A percentile compares a stretch with the other conserved stretches of the same genome.
These are phyloP conservation scores for Philantomba maxwellii DNA, from an alignment of 2,113 vertebrate genomes.

Conservation along the genomic window DNA sequence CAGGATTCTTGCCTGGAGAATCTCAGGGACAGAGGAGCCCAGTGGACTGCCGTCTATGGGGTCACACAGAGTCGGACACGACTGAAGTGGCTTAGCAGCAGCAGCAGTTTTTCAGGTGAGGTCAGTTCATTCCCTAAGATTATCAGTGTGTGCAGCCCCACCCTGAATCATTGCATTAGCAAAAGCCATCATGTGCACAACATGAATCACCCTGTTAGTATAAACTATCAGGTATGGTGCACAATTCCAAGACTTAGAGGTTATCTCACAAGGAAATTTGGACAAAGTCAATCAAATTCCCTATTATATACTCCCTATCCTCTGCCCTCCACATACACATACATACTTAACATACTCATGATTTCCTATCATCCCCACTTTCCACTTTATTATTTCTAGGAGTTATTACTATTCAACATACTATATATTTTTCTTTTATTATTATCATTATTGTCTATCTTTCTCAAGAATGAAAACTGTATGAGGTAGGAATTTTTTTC, in stretches of 20 bases:
- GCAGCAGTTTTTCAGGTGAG: neutral
- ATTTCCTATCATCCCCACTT: neutral
- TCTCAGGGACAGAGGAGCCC: no score
- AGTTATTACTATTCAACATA: neutral
- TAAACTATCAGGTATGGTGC: neutral
- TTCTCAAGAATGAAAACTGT: neutral
- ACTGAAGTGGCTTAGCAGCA: no score
- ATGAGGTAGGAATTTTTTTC: neutral
- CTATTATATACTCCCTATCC: rapidly evolving
- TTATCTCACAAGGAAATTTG: neutral
- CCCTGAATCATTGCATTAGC: neutral
- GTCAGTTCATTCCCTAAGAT: neutral
- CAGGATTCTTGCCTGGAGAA: no score
- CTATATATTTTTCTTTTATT: neutral
- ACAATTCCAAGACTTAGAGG: neutral
- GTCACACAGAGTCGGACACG: no score
- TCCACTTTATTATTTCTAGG: neutral
- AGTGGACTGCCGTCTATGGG: no score
- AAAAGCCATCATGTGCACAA: neutral
- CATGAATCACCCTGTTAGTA: neutral
- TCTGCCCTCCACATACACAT: neutral
- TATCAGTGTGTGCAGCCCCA: neutral
- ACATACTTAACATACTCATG: neutral
- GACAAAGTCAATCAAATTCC: neutral
- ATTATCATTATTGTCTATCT: neutral